Base-by-base conservation (phyloP, 2,888 invertebrate genomes). In the Drosophila mettleri region DNA sequence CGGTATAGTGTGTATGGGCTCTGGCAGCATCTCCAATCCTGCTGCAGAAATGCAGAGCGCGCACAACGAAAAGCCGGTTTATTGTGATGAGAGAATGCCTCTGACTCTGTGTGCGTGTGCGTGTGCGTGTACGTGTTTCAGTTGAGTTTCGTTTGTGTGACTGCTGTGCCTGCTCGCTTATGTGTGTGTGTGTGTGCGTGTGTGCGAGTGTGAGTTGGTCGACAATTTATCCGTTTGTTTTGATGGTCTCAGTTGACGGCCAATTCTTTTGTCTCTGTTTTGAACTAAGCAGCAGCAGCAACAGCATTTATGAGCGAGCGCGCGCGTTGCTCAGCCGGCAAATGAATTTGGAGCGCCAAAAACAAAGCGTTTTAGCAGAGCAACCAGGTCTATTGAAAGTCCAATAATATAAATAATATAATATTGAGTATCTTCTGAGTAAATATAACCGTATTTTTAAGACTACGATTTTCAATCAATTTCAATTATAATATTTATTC, bases 21-120 rank as follows among this genome's bases (percentile, higher is more conserved):
- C 69, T 62, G 73, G 62, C 64, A 82, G 80, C 81, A 87, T 87
- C 80, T 85, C 82, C 75, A 79, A 82, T 82, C 81, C 81, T 88
- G 86, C 69, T 86, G 82, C 83, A 82, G 75, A 82, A 81, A 81
- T 86, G 86, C 79, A 82, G 88, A 83, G 83, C 87, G 88, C 86
- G 88, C 86, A 77, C 41, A 69, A 65, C 69, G 66, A 69, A 88
- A 88, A 88, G 86, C 83, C 80, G 83, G 83, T 83, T 88, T 82
- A 64, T 66, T 68, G 43, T 49, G 51, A 63, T 54, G 75, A 85
- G 80, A 69, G 73, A 65, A 66, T 74, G 80, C 61, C 53, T 64
- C 55, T 45, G 22, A 24, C 18, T 51, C 33, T 48, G 46, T 4
- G 20, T 58, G 24, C 46, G 33, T 46, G 38, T 46, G 48, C 12